These are phyloP conservation scores for Turritopsis rubra DNA, from an alignment of 30 jellyfish, hydroid and myxozoan genomes.

Conservation along the genomic window DNA sequence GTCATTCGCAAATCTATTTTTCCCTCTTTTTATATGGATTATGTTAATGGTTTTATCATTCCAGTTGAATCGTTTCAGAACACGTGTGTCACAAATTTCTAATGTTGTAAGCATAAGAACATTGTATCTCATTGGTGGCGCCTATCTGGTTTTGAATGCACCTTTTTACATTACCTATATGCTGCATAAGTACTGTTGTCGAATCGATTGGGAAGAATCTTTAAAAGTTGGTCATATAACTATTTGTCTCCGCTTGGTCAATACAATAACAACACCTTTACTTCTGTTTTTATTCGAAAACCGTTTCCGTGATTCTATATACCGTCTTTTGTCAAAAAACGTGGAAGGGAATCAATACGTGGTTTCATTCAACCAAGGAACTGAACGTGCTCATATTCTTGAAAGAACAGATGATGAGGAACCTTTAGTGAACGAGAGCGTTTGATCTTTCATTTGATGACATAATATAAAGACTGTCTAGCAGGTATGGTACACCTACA, in stretches of 20 bases:
- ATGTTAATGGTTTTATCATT: background rate
- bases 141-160: background rate
- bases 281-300: background rate
- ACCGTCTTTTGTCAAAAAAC: background rate
- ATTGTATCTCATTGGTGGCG: background rate
- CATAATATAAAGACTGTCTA: background rate
- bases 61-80: background rate
- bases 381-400: background rate
- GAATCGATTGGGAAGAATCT: background rate
- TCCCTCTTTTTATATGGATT: background rate
- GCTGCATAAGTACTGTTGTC: background rate
- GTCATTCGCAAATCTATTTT: background rate
- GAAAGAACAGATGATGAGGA: background rate
- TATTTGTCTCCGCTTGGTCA: background rate
- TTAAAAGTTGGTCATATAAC: background rate
- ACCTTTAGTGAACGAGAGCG: background rate
- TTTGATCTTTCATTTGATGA: background rate
- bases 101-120: background rate
- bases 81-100: background rate
- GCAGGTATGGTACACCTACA: too few relatives aligned
- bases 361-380: background rate
- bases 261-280: background rate
- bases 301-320: background rate
- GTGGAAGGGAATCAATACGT: background rate
- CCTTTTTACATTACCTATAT: background rate